These are phyloP conservation scores for Diachasmimorpha longicaudata DNA, from an alignment of 1,140 invertebrate species.

Conservation along the genomic window DNA sequence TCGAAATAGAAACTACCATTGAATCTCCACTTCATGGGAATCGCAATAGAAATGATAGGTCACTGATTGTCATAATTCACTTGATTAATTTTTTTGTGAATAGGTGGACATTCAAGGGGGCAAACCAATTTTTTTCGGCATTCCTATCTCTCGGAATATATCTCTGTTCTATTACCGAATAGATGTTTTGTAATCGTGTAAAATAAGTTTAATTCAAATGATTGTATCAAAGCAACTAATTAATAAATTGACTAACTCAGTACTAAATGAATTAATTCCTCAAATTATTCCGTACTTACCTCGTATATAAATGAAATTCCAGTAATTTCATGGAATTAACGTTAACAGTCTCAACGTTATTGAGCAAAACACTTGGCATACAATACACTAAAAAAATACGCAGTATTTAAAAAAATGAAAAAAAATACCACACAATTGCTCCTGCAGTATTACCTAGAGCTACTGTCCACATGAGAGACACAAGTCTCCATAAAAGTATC, in stretches of 20 bases:
- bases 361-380: background rate
- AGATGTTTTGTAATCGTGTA: too few species aligned
- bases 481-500: background rate
- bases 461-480: background rate
- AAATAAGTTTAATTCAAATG: too few species aligned
- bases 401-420: too few species aligned
- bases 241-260: background rate
- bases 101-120: too few species aligned
- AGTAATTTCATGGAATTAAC: background rate
- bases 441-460: background rate
- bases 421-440: too few species aligned
- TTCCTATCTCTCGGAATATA: too few species aligned
- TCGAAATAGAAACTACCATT: constrained; percentile 47
- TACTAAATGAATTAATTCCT: background rate
- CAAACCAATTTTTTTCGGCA: too few species aligned
- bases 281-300: background rate
- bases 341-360: background rate
- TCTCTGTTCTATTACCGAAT: too few species aligned
- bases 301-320: constrained; percentile 16
- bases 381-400: too few species aligned
- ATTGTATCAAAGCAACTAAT: too few species aligned
- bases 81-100: too few species aligned
- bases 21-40: background rate
- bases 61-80: too few species aligned
- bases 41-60: background rate